These are phyloP conservation scores for Oxyruncus cristatus DNA, from an alignment of 2,113 vertebrate species.

Conservation along the genomic window DNA sequence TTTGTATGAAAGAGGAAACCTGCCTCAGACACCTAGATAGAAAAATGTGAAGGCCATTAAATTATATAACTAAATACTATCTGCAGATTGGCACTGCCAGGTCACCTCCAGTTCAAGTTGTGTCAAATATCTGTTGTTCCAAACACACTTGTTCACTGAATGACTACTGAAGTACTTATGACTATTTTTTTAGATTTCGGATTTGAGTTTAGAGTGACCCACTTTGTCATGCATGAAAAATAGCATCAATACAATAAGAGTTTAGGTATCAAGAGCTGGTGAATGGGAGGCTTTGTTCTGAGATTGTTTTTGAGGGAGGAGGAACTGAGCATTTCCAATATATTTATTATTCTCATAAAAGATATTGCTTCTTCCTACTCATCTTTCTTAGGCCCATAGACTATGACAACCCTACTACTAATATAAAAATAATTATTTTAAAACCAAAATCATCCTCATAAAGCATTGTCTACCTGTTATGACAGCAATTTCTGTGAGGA, in stretches of 20 bases:
- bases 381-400: neutral
- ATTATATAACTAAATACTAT: constrained; percentile 57
- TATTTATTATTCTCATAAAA: neutral
- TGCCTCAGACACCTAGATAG: constrained; percentile 68
- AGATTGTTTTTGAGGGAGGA: neutral
- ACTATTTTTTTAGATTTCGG: neutral
- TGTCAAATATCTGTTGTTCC: neutral
- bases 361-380: neutral
- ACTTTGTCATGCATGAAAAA: neutral
- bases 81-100: constrained; percentile 32
- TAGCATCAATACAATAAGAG: neutral
- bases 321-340: neutral
- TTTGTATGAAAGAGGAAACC: constrained; percentile 70
- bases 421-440: neutral
- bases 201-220: neutral
- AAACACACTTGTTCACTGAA: constrained; percentile 1
- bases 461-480: neutral
- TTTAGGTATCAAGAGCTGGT: neutral
- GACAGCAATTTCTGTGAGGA: neutral
- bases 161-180: neutral
- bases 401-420: neutral
- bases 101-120: constrained; percentile 64
- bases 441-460: neutral
- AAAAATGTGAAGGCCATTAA: constrained; percentile 69
- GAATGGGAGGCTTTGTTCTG: neutral